Base-by-base conservation (phyloP, 2,797 vertebrate species). In the Champsocephalus gunnari region DNA sequence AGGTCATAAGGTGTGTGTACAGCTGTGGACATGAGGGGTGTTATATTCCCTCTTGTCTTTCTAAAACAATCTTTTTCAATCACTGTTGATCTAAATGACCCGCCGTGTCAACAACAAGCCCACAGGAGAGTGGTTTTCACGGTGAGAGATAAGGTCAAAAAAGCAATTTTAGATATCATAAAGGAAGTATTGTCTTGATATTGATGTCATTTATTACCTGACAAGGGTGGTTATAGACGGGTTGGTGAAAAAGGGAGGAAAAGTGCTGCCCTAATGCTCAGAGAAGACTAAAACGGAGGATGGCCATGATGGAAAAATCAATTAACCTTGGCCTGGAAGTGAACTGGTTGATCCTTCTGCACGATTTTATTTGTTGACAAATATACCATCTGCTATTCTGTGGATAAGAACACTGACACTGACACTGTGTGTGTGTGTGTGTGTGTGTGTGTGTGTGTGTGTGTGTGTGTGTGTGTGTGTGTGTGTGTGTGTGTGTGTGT, bases 311-410 rank as follows among this genome's bases (percentile, higher is more conserved):
- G 90, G 83, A 85, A 91, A 89, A 92, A 92, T 92, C 88, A 78
- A 88, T 93, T 92, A 90, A 92, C 91, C 91, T 93, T 92, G 91
- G 72, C 81, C 84, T 75, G 71, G 66, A 91, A 91, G 86, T 92
- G 90, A 91, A 91, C 86, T 83, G 76, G 55, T 82, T 91, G 86
- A 90, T 91, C 82, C 88, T 87, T 88, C 84, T 72, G 81, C 92
- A 92, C 85, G 83, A 80, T 89, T 91, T 89, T 88, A 88, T 92
- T 92, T 91, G 88, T 90, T 88, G 89, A 91, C 88, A 91, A 90
- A 91, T 89, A 83, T 74, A 84, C 75, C 83, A 86, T 88, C 84
- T 90, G 87, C 73, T 67, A 48, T 54, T 86, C 73, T 76, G 80
- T 77, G 79, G 73, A 79, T 73, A 74, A 59, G 69, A 58, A 28